These are phyloP conservation scores for Hipparchia semele DNA, from an alignment of 2,888 invertebrate species.

Conservation along the genomic window DNA sequence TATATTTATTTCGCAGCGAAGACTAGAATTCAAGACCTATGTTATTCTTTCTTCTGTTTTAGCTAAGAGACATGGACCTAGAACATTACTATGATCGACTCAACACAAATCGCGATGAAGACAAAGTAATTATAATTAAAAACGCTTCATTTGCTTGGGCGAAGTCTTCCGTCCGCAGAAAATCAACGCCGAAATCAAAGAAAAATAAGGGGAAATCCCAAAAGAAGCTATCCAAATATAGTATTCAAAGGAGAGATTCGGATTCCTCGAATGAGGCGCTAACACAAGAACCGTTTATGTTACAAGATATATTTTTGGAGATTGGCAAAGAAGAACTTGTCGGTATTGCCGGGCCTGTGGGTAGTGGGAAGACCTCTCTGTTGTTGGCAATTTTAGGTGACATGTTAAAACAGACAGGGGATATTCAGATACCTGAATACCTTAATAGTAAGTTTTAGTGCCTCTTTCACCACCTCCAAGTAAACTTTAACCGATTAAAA, in stretches of 20 bases:
- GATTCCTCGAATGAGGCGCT: constrained; percentile 56
- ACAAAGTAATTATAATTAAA: constrained; percentile 83
- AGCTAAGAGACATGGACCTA: constrained; percentile 85
- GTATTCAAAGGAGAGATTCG: constrained; percentile 60
- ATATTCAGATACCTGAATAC: constrained; percentile 86
- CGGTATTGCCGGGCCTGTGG: constrained; percentile 94
- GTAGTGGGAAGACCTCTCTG: constrained; percentile 95
- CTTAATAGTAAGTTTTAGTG: constrained; percentile 79
- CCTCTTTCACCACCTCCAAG: no score
- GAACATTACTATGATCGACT: constrained; percentile 84
- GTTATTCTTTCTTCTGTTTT: constrained; percentile 40
- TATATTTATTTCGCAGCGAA: no score
- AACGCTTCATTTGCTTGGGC: constrained; percentile 85
- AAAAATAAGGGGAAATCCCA: constrained; percentile 81
- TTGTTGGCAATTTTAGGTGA: constrained; percentile 94
- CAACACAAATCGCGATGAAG: constrained; percentile 75
- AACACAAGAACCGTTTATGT: constrained; percentile 57
- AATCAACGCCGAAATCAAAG: constrained; percentile 54
- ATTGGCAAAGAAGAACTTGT: constrained; percentile 88
- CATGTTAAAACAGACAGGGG: constrained; percentile 87
- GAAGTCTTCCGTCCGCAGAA: constrained; percentile 61
- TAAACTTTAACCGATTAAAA: no score
- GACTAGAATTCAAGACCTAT: neutral
- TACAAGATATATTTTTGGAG: constrained; percentile 64
- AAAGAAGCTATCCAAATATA: constrained; percentile 58